phyloP scores from a whole-genome alignment of 1,140 invertebrate species.

The Saccostrea echinata region DNA sequence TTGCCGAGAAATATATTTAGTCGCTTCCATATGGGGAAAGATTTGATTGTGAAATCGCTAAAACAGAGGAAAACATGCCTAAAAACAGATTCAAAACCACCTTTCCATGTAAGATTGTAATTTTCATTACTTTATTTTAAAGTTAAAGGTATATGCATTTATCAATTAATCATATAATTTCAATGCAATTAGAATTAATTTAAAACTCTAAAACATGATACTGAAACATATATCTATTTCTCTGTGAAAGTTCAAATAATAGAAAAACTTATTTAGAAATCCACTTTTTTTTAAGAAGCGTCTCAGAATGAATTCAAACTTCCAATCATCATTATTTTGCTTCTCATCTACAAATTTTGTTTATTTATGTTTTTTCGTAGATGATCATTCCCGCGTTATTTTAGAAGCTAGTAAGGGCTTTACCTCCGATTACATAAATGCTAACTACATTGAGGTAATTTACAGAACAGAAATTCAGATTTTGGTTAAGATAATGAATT shows the following conservation, averaged over 20 bases:
- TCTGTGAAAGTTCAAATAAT: too few relatives aligned
- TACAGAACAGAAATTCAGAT: not conserved
- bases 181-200: not conserved
- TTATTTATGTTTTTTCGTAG: not conserved
- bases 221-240: too few relatives aligned
- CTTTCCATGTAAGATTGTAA: not conserved
- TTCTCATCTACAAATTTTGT: too few relatives aligned
- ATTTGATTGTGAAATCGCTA: not conserved
- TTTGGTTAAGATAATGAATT: too few relatives aligned
- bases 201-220: too few relatives aligned
- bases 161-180: not conserved
- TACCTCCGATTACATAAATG: not conserved
- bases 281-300: too few relatives aligned
- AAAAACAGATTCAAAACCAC: constrained; percentile 21
- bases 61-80: not conserved
- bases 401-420: not conserved
- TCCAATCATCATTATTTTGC: too few relatives aligned
- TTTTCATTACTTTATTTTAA: not conserved
- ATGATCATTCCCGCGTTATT: not conserved
- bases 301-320: too few relatives aligned
- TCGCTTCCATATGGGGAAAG: not conserved
- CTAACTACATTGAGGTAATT: not conserved
- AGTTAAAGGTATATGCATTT: too few relatives aligned
- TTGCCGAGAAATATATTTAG: not conserved
- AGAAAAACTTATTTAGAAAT: too few relatives aligned